A percentile compares a stretch with the other conserved stretches of the same genome.
These are phyloP conservation scores for Julus scandinavius DNA, from an alignment of 2,888 invertebrate genomes.

Conservation along the genomic window DNA sequence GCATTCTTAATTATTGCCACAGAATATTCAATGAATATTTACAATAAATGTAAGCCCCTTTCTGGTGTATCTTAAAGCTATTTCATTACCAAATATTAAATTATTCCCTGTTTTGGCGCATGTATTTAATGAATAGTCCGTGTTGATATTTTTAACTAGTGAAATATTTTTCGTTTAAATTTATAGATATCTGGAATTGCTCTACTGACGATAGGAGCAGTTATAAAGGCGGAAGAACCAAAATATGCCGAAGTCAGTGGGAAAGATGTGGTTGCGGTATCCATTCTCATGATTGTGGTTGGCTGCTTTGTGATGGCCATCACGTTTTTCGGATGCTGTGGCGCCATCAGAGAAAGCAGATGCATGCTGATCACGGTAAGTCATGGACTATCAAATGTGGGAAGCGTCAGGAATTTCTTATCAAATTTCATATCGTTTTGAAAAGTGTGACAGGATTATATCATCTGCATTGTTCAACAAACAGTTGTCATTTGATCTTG, in stretches of 20 bases:
- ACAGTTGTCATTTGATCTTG: too few relatives aligned
- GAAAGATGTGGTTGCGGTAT: slow-evolving; percentile 83
- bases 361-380: slow-evolving; percentile 92
- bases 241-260: slow-evolving; percentile 84
- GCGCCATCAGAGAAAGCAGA: slow-evolving; percentile 93
- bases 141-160: neutral
- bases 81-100: too few relatives aligned
- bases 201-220: slow-evolving; percentile 83
- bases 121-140: too few relatives aligned
- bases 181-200: slow-evolving; percentile 88
- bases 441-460: too few relatives aligned
- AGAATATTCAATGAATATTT: too few relatives aligned
- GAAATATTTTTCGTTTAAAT: slow-evolving; percentile 60
- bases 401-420: too few relatives aligned
- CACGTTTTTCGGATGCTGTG: slow-evolving; percentile 97
- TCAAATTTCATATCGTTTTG: too few relatives aligned
- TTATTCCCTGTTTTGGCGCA: too few relatives aligned
- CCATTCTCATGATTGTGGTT: slow-evolving; percentile 84
- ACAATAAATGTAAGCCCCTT: too few relatives aligned
- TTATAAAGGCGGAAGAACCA: slow-evolving; percentile 76
- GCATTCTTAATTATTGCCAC: too few relatives aligned
- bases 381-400: neutral
- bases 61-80: too few relatives aligned
- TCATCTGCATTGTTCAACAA: too few relatives aligned
- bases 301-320: slow-evolving; percentile 90